Conservation (phyloP, 2,113 vertebrate genomes). For the Megaptera novaeangliae region DNA sequence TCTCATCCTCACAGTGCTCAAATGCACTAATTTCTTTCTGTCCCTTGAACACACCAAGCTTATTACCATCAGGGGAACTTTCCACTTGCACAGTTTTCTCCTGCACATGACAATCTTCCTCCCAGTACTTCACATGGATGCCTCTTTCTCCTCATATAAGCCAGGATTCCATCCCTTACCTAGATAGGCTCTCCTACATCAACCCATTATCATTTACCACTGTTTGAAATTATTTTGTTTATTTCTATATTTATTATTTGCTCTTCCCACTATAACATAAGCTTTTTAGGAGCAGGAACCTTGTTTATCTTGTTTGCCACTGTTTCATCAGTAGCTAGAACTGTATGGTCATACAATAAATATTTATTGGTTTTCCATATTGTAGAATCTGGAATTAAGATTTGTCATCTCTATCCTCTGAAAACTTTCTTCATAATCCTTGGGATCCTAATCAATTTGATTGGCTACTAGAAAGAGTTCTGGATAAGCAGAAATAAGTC, state of each 20-base stretch:
- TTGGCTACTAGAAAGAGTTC: background rate
- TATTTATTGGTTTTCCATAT: background rate
- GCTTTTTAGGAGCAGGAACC: background rate
- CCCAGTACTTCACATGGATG: background rate
- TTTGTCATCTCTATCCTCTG: background rate
- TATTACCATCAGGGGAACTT: background rate
- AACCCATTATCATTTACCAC: background rate
- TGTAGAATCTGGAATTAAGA: background rate
- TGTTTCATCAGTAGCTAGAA: background rate
- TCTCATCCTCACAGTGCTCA: background rate
- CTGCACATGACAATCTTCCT: background rate
- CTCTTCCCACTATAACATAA: background rate
- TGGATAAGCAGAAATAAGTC: background rate
- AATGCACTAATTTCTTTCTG: background rate
- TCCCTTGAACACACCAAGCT: background rate
- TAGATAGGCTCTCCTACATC: background rate
- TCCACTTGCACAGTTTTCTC: background rate
- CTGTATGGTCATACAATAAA: background rate
- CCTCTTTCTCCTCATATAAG: background rate
- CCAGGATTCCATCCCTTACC: background rate
- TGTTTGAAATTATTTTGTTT: background rate
- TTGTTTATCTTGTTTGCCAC: background rate
- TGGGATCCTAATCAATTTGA: background rate
- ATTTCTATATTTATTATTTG: background rate
- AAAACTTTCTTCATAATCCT: background rate